Evolutionary conservation across 2,113 vertebrate genomes (phyloP).

Genomic region (Ailurus styani): DNA sequence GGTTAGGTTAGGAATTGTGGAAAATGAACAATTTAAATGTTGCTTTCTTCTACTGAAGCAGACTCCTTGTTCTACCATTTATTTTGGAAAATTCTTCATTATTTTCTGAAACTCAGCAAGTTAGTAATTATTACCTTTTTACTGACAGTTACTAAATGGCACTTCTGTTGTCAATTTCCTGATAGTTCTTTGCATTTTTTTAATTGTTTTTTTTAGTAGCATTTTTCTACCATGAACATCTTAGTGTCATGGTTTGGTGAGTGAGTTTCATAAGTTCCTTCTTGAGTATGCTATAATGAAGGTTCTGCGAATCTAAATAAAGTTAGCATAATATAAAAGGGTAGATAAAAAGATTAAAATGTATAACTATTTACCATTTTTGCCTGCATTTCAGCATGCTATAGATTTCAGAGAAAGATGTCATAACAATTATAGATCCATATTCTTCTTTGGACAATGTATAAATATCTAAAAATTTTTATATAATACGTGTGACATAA

Average conservation of each 20-base stretch:
- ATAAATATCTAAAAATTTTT: background rate
- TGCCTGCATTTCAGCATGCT: background rate
- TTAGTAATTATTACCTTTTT: background rate
- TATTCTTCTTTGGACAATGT: background rate
- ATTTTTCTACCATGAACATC: background rate
- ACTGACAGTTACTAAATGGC: background rate
- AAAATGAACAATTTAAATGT: background rate
- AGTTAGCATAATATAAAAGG: background rate
- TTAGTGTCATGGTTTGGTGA: slow-evolving; percentile 12
- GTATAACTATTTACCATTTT: background rate
- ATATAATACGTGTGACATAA: background rate
- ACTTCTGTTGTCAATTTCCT: slow-evolving; percentile 35
- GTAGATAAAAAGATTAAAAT: background rate
- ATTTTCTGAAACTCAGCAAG: slow-evolving; percentile 45
- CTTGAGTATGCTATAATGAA: slow-evolving; percentile 21
- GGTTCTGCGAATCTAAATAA: slow-evolving; percentile 12
- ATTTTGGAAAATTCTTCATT: background rate
- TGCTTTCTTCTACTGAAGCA: slow-evolving; percentile 52
- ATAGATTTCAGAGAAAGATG: background rate
- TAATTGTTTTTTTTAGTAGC: slow-evolving; percentile 26
- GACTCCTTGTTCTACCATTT: slow-evolving; percentile 24
- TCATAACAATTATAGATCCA: background rate
- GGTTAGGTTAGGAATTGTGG: slow-evolving; percentile 13
- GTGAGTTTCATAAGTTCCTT: background rate
- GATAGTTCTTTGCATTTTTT: background rate